These are phyloP conservation scores for Ancistrus triradiatus DNA, from an alignment of 2,113 vertebrate species.

Conservation along the genomic window DNA sequence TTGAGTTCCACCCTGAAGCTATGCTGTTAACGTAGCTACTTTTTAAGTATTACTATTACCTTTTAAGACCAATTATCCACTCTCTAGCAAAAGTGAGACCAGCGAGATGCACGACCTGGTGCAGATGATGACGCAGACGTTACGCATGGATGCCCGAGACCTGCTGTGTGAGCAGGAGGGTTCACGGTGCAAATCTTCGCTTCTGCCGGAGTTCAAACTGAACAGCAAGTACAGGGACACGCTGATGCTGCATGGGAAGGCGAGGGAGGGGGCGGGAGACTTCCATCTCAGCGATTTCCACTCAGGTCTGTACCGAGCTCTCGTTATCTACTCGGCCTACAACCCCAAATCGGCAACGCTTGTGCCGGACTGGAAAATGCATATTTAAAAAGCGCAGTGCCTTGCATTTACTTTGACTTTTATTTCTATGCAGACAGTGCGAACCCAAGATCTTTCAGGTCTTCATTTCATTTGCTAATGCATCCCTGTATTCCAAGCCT, in stretches of 20 bases:
- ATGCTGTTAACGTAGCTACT: too few species aligned
- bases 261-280: constrained; percentile 66
- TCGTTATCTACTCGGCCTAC: too few species aligned
- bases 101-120: constrained; percentile 90
- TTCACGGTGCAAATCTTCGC: constrained; percentile 34
- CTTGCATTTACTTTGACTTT: too few species aligned
- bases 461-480: too few species aligned
- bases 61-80: neutral
- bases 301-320: constrained; percentile 64
- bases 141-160: constrained; percentile 78
- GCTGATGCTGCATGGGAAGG: constrained; percentile 86
- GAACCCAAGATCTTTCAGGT: too few species aligned
- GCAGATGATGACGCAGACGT: constrained; percentile 88
- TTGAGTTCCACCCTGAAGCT: too few species aligned
- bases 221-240: constrained; percentile 87
- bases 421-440: too few species aligned
- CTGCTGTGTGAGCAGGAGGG: constrained; percentile 54
- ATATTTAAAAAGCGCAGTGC: too few species aligned
- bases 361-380: too few species aligned
- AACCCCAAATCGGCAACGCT: too few species aligned
- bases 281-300: constrained; percentile 73
- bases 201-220: constrained; percentile 79
- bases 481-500: too few species aligned
- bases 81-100: constrained; percentile 70
- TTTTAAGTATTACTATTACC: too few species aligned